Conservation (phyloP, 2,888 invertebrate species). For the Gisinianus flammeolus region DNA sequence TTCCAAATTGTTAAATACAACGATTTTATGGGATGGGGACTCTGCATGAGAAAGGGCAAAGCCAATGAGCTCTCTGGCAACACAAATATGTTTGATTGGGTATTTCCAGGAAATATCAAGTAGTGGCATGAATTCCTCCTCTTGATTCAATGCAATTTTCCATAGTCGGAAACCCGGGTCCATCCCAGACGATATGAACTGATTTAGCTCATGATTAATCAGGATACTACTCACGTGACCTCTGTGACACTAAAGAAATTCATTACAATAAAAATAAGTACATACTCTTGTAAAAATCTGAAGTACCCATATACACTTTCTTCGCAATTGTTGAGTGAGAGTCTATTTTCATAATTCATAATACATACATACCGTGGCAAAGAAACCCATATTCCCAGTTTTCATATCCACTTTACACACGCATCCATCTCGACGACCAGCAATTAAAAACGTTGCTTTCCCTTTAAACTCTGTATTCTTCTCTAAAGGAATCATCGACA, state of each 20-base stretch:
- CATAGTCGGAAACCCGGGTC: constrained; percentile 55
- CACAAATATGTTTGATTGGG: constrained; percentile 49
- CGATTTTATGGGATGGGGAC: constrained; percentile 50
- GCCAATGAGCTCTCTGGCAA: constrained; percentile 52
- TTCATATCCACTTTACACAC: constrained; percentile 46
- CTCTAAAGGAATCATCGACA: neutral
- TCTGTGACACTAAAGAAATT: constrained; percentile 49
- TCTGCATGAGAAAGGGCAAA: constrained; percentile 55
- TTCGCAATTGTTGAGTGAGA: no score
- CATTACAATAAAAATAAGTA: no score
- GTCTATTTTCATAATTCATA: neutral
- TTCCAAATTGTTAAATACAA: constrained; percentile 54
- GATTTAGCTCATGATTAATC: constrained; percentile 53
- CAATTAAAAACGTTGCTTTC: constrained; percentile 51
- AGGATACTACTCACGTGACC: constrained; percentile 49
- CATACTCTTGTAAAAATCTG: no score
- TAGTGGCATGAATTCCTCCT: constrained; percentile 57
- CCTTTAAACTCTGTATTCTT: constrained; percentile 17
- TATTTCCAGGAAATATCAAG: constrained; percentile 56
- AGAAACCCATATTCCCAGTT: constrained; percentile 51
- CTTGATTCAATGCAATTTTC: constrained; percentile 51
- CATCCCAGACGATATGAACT: constrained; percentile 51
- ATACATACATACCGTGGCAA: constrained; percentile 36
- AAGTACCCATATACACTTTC: no score
- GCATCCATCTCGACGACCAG: constrained; percentile 53